Percentiles rank a stretch among this genome's conserved stretches.
Evolutionary conservation across 1,140 invertebrate genomes (phyloP).

Genomic region (Trichomalopsis sarcophagae): DNA sequence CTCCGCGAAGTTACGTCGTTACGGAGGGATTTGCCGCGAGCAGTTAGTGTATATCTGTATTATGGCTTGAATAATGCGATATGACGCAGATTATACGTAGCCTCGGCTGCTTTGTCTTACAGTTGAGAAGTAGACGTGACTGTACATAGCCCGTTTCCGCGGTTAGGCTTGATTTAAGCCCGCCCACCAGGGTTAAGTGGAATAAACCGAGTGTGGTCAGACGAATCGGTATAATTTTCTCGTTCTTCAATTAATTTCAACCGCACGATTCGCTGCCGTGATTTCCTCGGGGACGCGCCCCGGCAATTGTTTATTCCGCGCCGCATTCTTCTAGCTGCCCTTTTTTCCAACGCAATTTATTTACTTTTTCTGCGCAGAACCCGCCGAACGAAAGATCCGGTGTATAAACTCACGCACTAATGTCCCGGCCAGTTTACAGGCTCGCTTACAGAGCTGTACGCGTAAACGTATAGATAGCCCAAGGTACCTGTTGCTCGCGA

Average conservation of each 20-base stretch:
- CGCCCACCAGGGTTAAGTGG: background rate
- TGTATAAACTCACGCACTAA: background rate
- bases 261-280: background rate
- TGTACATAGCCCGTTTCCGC: too few relatives aligned
- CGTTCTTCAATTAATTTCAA: background rate
- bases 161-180: background rate
- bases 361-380: background rate
- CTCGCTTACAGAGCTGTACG: background rate
- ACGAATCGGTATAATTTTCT: conserved; percentile 6
- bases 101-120: background rate
- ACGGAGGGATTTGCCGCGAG: background rate
- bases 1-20: background rate
- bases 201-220: background rate
- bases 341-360: background rate
- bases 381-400: background rate
- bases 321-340: background rate
- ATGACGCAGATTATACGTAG: background rate
- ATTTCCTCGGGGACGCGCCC: background rate
- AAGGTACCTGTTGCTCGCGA: conserved; percentile 25
- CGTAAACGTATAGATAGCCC: background rate
- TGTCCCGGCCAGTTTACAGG: background rate
- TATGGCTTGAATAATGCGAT: background rate
- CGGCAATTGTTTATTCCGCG: background rate
- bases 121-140: background rate
- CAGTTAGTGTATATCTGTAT: background rate